Conservation (phyloP, 2,888 invertebrate species). For the Nephrotoma guestfalica region DNA sequence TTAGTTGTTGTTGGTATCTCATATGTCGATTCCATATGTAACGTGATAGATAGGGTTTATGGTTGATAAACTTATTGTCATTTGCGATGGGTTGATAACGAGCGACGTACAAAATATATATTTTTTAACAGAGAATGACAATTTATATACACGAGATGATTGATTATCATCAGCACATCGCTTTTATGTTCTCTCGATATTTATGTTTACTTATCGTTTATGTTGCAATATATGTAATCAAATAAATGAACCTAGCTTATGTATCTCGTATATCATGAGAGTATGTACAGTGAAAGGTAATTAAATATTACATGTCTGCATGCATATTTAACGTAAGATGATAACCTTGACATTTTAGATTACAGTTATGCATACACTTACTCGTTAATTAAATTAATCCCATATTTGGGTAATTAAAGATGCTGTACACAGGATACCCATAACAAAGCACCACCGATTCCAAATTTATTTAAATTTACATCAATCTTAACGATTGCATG, state of each 20-base stretch:
- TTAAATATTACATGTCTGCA: not conserved
- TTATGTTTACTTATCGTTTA: not conserved
- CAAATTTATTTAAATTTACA: not conserved
- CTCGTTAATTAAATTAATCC: too few species aligned
- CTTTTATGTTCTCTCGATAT: not conserved
- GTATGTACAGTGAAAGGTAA: not conserved
- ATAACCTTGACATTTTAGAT: not conserved
- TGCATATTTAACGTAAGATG: not conserved
- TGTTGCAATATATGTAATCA: not conserved
- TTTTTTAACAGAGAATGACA: not conserved
- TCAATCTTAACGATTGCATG: not conserved
- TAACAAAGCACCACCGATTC: not conserved
- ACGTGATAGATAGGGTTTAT: not conserved
- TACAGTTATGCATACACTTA: too few species aligned
- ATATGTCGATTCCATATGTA: not conserved
- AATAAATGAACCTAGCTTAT: not conserved
- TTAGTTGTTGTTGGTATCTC: not conserved
- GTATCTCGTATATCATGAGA: not conserved
- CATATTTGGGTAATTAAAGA: not conserved
- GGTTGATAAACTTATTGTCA: not conserved
- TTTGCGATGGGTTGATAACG: not conserved
- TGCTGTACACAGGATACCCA: not conserved
- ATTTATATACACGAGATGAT: not conserved
- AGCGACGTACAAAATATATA: not conserved
- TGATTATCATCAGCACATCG: not conserved